Evolutionary conservation across 1,140 invertebrate genomes (phyloP).

Genomic region (Drosophila repleta): DNA sequence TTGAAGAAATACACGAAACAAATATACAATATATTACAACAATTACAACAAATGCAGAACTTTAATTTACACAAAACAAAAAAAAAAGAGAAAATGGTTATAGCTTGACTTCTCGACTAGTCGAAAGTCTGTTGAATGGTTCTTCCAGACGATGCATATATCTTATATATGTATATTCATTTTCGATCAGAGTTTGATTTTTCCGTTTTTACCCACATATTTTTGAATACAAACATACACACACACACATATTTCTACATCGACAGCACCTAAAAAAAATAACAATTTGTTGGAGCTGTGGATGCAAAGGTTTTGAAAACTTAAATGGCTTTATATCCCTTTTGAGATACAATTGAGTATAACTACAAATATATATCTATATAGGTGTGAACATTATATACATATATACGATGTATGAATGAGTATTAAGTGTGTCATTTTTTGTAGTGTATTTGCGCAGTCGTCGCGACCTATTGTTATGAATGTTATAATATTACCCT

Average conservation of each 20-base stretch:
- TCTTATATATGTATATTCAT: no score
- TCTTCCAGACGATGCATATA: conserved; percentile 19
- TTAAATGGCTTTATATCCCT: conserved; percentile 81
- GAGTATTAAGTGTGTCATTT: conserved; percentile 65
- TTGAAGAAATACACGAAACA: conserved; percentile 69
- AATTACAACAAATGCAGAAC: conserved; percentile 63
- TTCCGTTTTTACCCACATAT: neutral
- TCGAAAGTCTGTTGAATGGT: conserved; percentile 1
- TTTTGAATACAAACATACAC: conserved; percentile 11
- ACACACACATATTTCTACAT: conserved; percentile 6
- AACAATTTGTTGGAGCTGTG: conserved; percentile 12
- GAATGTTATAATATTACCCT: conserved; percentile 42
- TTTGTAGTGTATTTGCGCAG: conserved; percentile 58
- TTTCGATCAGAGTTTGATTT: neutral
- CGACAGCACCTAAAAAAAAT: conserved; percentile 16
- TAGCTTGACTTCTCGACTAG: no score
- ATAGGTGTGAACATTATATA: conserved; percentile 40
- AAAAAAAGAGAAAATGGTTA: no score
- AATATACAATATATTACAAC: conserved; percentile 70
- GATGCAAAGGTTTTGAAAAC: conserved; percentile 67
- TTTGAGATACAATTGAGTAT: conserved; percentile 78
- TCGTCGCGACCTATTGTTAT: conserved; percentile 36
- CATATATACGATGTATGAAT: conserved; percentile 56
- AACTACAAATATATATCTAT: conserved; percentile 49
- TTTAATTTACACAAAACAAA: conserved; percentile 24